Evolutionary conservation across 2,113 vertebrate species (phyloP), one percentile per base, ranked within the genome.

Genomic region (Neomonachus schauinslandi): DNA sequence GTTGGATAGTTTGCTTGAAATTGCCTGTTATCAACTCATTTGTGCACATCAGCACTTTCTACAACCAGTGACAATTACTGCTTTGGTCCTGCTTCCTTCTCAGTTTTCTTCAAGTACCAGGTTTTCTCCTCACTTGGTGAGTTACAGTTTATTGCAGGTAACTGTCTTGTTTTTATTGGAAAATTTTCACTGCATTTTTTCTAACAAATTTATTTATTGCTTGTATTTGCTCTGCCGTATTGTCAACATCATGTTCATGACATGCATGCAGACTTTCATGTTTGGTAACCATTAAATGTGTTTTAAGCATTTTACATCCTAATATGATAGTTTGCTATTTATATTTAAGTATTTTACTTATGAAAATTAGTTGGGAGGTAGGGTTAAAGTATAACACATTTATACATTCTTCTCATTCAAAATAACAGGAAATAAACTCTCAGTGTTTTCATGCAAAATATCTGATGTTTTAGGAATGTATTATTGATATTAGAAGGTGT

Each of bases 291-390:
- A 72, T 57, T 42, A 96, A 84, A 96, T 15, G 71, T 65, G 61
- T 51, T 93, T 91, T 69, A 57, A 89, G 26, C 4, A 82, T 92
- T 91, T 93, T 82, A 59, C 2, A 85, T 63, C 7, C 42, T 26
- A 67, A 69, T 82, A 89, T 87, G 5, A 89, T 76, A 24, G 5
- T 71, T 74, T 49, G 18, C 61, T 93, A 49, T 80, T 92, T 85
- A 89, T n/a, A 31, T 71, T 91, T 88, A 88, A 84, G 22, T 61
- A 80, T 81, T 94, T 93, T 87, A 89, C 26, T 89, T 96, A 57
- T 76, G 49, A 87, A 83, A 92, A 82, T 57, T 95, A 10, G 42
- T 86, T 92, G 28, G 24, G 26, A 89, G 33, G 9, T 42, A 76
- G 12, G 53, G 10, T 71, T 93, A 95, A 53, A 51, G 80, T 77